A percentile compares a stretch with the other conserved stretches of the same genome.
These are phyloP conservation scores for Morus bassanus DNA, from an alignment of 2,797 vertebrate species.

Conservation along the genomic window DNA sequence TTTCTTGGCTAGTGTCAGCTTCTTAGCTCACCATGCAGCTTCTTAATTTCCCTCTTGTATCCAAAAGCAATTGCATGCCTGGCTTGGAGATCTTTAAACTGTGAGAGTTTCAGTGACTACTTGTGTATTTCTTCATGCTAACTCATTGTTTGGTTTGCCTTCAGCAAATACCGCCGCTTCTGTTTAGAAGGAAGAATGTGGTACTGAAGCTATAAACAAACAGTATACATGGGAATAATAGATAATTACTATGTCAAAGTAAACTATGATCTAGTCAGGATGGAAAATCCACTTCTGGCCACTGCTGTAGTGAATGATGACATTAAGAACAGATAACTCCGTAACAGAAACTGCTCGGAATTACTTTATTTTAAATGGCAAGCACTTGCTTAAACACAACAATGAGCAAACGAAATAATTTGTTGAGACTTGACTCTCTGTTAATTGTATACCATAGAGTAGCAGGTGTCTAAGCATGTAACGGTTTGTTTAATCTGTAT, in stretches of 20 bases:
- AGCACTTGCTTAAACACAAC: slow-evolving; percentile 12
- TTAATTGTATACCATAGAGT: background rate
- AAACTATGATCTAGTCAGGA: slow-evolving; percentile 30
- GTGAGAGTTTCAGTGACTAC: background rate
- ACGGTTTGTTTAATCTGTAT: slow-evolving; percentile 33
- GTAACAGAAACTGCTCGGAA: background rate
- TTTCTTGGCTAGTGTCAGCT: background rate
- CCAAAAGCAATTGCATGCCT: background rate
- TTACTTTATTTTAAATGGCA: slow-evolving; percentile 40
- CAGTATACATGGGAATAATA: background rate
- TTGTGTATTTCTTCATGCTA: background rate
- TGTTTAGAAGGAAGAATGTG: slow-evolving; percentile 18
- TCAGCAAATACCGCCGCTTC: background rate
- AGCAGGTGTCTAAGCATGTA: slow-evolving; percentile 44
- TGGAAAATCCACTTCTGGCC: slow-evolving; percentile 34
- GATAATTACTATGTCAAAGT: slow-evolving; percentile 21
- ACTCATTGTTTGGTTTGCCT: slow-evolving; percentile 22
- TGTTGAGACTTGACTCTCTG: slow-evolving; percentile 17
- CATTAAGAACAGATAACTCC: background rate
- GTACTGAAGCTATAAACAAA: slow-evolving; percentile 22
- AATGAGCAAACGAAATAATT: background rate
- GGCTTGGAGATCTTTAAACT: background rate
- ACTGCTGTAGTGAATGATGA: background rate
- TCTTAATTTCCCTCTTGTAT: background rate
- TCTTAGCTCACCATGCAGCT: background rate